Base-by-base conservation (phyloP, 2,888 invertebrate species). In the Lampropteryx suffumata region DNA sequence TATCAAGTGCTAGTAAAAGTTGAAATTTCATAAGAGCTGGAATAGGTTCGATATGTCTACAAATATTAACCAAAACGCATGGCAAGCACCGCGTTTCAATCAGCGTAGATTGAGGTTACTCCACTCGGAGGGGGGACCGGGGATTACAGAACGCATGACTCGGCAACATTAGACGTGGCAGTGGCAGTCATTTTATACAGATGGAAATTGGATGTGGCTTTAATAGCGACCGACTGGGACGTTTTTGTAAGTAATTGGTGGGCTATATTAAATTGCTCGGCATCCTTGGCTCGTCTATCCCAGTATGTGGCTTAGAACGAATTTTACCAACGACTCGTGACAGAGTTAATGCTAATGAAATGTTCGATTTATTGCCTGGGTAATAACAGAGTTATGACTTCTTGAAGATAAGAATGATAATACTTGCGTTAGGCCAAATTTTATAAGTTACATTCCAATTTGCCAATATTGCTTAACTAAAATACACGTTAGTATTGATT, bases 61-160 rank as follows among this genome's bases (percentile, higher is more conserved):
- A 57, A 51, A 40, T 51, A 45, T 50, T 67, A 67, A 69, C 63
- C 65, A 65, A 79, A 82, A 67, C 65, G 82, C 84, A 63, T 63
- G 53, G 73, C 71, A 71, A 80, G 84, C 84, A 80, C 70, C 68
- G 68, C 78, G 76, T 79, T 83, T 84, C 86, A 86, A 87, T 87
- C 85, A 84, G 79, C 68, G 59, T 70, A 79, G 80, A 85, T 82
- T 82, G 83, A 79, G 79, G 76, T 56, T 60, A 47, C 69, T 67
- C 58, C 59, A 54, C 64, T 51, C 37, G 44, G 36, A 40, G 47
- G 43, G 50, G 41, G 54, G 41, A 45, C 62, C 27, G 71, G 67
- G 37, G 72, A 77, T 79, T 76, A 78, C 78, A 79, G 81, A 82
- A 82, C 76, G 80, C 84, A 87, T 87, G 87, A 87, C 82, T 75